Percentiles rank a stretch among this genome's conserved stretches.
Conservation (phyloP, 2,797 vertebrate genomes). For the Chlorospingus semifuscus region DNA sequence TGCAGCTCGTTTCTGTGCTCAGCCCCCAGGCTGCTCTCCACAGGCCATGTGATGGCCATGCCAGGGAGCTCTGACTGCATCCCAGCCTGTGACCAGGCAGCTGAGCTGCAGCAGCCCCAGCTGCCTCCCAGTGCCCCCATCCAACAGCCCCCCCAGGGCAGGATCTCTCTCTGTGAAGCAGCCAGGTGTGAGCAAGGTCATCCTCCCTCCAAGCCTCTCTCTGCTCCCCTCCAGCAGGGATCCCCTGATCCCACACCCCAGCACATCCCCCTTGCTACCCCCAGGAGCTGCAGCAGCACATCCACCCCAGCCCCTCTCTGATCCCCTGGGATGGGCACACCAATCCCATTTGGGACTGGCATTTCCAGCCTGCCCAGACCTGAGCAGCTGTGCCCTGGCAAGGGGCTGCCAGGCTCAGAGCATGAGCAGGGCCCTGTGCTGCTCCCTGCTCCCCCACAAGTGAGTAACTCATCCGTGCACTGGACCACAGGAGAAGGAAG, state of each 20-base stretch:
- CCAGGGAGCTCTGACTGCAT: accelerated
- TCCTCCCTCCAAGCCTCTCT: neutral
- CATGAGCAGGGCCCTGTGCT: accelerated
- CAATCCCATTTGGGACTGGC: accelerated
- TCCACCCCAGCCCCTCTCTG: neutral
- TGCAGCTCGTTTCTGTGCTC: neutral
- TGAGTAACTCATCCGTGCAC: neutral
- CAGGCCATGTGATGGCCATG: accelerated
- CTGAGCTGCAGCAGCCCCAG: neutral
- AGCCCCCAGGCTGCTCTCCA: accelerated
- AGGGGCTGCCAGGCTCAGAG: neutral
- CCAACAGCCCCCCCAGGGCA: accelerated
- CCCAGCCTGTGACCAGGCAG: neutral
- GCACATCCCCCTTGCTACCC: neutral
- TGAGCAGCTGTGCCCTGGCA: accelerated
- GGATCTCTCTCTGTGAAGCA: neutral
- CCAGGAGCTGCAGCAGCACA: neutral
- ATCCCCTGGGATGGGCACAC: neutral
- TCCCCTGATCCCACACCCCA: neutral
- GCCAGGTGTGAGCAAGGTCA: neutral
- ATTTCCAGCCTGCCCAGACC: neutral
- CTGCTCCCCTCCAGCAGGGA: neutral
- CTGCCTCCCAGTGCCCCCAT: accelerated
- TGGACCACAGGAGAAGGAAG: neutral
- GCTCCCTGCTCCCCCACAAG: neutral